Percentiles rank a stretch among this genome's conserved stretches.
Evolutionary conservation across 2,888 invertebrate genomes (phyloP).

Genomic region (Yponomeuta evonymella): DNA sequence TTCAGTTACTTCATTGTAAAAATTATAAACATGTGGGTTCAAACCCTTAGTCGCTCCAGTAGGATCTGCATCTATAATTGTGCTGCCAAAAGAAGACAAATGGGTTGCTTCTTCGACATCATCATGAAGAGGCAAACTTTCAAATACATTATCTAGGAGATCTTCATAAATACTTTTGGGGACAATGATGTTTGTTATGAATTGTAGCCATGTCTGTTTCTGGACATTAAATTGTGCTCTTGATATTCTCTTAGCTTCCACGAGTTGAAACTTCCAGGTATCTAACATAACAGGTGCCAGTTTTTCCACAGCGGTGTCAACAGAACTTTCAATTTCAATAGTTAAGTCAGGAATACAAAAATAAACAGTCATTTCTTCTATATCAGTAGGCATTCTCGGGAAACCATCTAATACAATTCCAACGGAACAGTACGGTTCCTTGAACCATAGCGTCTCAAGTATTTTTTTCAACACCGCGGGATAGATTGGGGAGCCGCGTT

Average conservation of each 20-base stretch:
- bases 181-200: slow-evolving; percentile 46
- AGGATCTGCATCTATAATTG: slow-evolving; percentile 66
- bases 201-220: slow-evolving; percentile 43
- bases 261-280: slow-evolving; percentile 55
- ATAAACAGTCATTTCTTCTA: slow-evolving; percentile 66
- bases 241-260: slow-evolving; percentile 46
- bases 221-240: slow-evolving; percentile 35
- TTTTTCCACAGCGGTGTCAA: slow-evolving; percentile 46
- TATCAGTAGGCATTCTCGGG: slow-evolving; percentile 73
- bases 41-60: slow-evolving; percentile 23
- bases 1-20: slow-evolving; percentile 53
- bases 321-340: slow-evolving; percentile 60
- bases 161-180: slow-evolving; percentile 48
- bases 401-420: slow-evolving; percentile 79
- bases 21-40: slow-evolving; percentile 48
- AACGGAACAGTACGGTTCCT: slow-evolving; percentile 56
- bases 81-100: slow-evolving; percentile 42
- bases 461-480: slow-evolving; percentile 57
- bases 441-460: slow-evolving; percentile 69
- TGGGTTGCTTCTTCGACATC: slow-evolving; percentile 15
- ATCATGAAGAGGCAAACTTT: not conserved
- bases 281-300: slow-evolving; percentile 44
- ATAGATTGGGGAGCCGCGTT: slow-evolving; percentile 61
- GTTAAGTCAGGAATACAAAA: slow-evolving; percentile 77
- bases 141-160: slow-evolving; percentile 30